Evolutionary conservation across 2,113 vertebrate genomes (phyloP), one percentile per base, ranked within the genome.

Genomic region (Porphyrio hochstetteri): DNA sequence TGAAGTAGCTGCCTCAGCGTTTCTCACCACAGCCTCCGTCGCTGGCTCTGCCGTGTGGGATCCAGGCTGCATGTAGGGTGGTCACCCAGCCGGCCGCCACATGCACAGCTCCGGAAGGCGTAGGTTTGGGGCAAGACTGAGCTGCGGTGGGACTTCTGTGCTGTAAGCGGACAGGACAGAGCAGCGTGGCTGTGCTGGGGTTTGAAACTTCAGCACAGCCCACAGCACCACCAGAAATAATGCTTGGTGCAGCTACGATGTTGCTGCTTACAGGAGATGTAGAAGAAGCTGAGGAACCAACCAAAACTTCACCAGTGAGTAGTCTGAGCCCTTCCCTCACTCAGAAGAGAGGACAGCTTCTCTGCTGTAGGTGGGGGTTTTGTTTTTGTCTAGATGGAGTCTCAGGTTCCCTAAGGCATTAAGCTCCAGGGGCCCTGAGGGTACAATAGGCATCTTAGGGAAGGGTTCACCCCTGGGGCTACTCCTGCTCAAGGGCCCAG

Each of bases 151-250:
- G 52, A 16, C 28, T 8, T 36, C 65, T n/a, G 57, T 6, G 12
- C 57, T 85, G 29, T 3, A 8, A 59, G 74, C 16, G 18, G 74
- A 42, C 48, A 42, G 57, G 50, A 56, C 0, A 2, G 25, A 36
- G 4, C n/a, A 10, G 25, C 0, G 0, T 5, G 6, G 80, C 35
- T 0, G 0, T 33, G 48, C 36, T 60, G 87, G 18, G 31, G 18
- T 82, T 88, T 80, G 78, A 48, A 53, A 33, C 46, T 76, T 71
- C 79, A 64, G 78, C 85, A 50, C 35, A 31, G 85, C 46, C 55
- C 19, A 4, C 0, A 0, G 38, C 4, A 1, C 70, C 3, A 1
- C 65, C 82, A 92, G 67, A 88, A 90, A 79, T 4, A 82, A 82
- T 3, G 6, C 61, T 67, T 0, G 7, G 57, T 19, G 24, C 48